Evolutionary conservation across 2,888 invertebrate genomes (phyloP).

Genomic region (Drosophila mulleri): DNA sequence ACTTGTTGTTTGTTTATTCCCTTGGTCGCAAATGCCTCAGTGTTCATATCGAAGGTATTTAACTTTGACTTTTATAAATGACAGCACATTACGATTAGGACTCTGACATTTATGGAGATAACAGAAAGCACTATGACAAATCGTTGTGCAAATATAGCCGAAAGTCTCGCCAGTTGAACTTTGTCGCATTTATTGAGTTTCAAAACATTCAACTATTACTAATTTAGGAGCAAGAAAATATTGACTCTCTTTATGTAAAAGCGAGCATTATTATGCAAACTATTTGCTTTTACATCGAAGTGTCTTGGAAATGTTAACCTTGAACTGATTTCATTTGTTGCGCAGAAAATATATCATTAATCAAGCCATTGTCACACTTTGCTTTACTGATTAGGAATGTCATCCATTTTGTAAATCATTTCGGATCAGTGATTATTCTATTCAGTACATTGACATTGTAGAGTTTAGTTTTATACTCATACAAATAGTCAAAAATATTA

Average conservation of each 20-base stretch:
- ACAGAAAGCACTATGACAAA: slow-evolving; percentile 56
- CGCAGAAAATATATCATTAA: slow-evolving; percentile 41
- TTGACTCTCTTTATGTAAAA: not conserved
- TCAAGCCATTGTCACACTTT: slow-evolving; percentile 23
- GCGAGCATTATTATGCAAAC: not conserved
- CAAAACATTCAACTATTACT: slow-evolving; percentile 16
- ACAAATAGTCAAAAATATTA: not conserved
- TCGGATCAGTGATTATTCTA: not conserved
- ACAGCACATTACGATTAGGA: slow-evolving; percentile 35
- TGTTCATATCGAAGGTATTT: slow-evolving; percentile 2
- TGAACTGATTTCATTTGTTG: slow-evolving; percentile 31
- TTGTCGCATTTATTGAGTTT: slow-evolving; percentile 45
- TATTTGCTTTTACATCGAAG: not conserved
- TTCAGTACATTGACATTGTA: not conserved
- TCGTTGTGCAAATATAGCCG: slow-evolving; percentile 31
- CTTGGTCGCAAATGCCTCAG: not conserved
- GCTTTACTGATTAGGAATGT: slow-evolving; percentile 21
- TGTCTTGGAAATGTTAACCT: slow-evolving; percentile 7
- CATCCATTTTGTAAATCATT: slow-evolving; percentile 27
- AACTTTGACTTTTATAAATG: slow-evolving; percentile 42
- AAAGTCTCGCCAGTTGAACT: slow-evolving; percentile 47
- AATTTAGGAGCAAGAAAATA: not conserved
- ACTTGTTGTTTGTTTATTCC: not conserved
- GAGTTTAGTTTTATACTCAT: not conserved
- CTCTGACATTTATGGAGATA: slow-evolving; percentile 18